Conservation (phyloP, 2,888 invertebrate genomes). For the Drosophila rubida region DNA sequence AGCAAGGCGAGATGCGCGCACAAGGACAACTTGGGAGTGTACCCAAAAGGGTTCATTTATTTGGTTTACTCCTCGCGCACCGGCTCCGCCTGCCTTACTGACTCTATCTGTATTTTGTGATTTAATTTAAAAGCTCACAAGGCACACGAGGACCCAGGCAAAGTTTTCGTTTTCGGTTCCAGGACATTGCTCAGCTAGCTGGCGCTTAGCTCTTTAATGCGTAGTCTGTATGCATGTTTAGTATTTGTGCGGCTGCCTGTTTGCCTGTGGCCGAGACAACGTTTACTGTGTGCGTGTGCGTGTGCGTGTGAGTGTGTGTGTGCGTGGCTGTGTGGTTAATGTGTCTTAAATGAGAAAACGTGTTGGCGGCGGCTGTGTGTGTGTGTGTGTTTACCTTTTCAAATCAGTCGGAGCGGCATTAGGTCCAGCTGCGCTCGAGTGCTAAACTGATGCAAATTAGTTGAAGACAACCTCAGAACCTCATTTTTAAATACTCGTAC, state of each 20-base stretch:
- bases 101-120: constrained; percentile 76
- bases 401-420: constrained; percentile 49
- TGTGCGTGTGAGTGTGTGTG: constrained; percentile 9
- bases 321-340: constrained; percentile 56
- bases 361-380: constrained; percentile 54
- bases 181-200: constrained; percentile 38
- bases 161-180: constrained; percentile 29
- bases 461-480: constrained; percentile 17
- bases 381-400: constrained; percentile 43
- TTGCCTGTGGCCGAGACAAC: constrained; percentile 5
- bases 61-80: constrained; percentile 60
- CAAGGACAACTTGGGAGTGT: constrained; percentile 65
- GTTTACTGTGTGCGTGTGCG: constrained; percentile 8
- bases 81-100: constrained; percentile 50
- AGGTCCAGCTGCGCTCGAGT: constrained; percentile 42
- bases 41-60: constrained; percentile 78
- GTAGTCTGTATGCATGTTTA: background rate
- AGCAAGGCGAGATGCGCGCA: constrained; percentile 52
- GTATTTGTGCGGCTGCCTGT: constrained; percentile 6
- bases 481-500: background rate
- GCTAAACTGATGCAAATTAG: constrained; percentile 28
- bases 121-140: constrained; percentile 75
- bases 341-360: constrained; percentile 71
- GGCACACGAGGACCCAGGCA: constrained; percentile 21
- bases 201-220: constrained; percentile 4